These are phyloP conservation scores for Xenopus petersii DNA, from an alignment of 2,797 vertebrate genomes.

Conservation along the genomic window DNA sequence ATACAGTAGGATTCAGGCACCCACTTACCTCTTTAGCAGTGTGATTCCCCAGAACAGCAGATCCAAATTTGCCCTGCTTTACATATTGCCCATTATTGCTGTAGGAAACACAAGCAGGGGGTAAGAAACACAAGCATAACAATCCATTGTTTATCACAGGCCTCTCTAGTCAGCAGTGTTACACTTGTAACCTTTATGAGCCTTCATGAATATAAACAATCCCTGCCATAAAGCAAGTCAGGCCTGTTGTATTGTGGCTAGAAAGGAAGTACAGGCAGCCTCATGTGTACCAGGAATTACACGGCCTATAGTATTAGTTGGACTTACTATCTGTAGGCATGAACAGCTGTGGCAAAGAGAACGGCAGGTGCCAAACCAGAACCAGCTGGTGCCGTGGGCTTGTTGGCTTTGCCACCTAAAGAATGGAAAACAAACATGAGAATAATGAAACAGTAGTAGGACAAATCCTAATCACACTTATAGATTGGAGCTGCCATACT, in stretches of 20 bases:
- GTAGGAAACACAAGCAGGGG: constrained; percentile 39
- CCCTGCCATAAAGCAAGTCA: too few relatives aligned
- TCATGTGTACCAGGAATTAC: too few relatives aligned
- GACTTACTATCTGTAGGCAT: constrained; percentile 88
- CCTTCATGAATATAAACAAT: too few relatives aligned
- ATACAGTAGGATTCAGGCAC: not conserved
- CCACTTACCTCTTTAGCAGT: constrained; percentile 79
- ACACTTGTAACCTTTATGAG: too few relatives aligned
- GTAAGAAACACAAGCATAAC: too few relatives aligned
- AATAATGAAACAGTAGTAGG: not conserved
- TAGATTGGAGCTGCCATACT: too few relatives aligned
- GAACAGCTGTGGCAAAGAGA: constrained; percentile 79
- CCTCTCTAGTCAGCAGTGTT: too few relatives aligned
- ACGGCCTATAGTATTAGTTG: not conserved
- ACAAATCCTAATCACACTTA: too few relatives aligned
- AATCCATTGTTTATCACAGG: too few relatives aligned
- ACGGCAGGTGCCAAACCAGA: constrained; percentile 63
- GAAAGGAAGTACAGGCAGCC: too few relatives aligned
- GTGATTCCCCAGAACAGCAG: constrained; percentile 85
- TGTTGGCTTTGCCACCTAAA: constrained; percentile 30
- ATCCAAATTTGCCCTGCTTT: constrained; percentile 94
- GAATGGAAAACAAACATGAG: not conserved
- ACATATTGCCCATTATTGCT: constrained; percentile 87
- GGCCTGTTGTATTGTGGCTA: too few relatives aligned
- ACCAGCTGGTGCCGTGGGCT: constrained; percentile 3